Evolutionary conservation across 2,888 invertebrate genomes (phyloP), one percentile per base, ranked within the genome.

Genomic region (Carterocephalus palaemon): DNA sequence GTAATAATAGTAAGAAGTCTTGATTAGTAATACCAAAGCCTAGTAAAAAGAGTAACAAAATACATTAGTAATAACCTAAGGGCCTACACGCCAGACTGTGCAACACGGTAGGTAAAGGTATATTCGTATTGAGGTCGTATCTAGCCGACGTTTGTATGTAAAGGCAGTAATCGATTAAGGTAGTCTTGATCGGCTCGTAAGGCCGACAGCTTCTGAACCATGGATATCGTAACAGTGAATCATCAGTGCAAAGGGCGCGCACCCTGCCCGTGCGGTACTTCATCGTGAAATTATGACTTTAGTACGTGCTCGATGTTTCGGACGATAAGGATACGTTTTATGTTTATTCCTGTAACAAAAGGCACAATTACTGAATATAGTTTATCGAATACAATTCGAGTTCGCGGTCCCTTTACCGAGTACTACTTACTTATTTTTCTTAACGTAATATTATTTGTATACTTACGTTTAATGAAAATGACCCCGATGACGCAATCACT

Each of bases 201-300:
- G 29, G 28, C 28, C 20, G 33, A 40, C 16, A 42, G 32, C 34
- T 50, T 45, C 37, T 54, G 54, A 57, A 61, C 52, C 56, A 60
- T 58, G 60, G 67, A 69, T 70, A 71, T 72, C 70, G 66, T 73
- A 69, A 70, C 70, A 70, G 64, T 81, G 79, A 80, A 79, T 82
- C 79, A 80, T 70, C 62, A 70, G 62, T 65, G 74, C 71, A 70
- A 72, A 75, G 74, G 75, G 78, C 71, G 67, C 67, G 67, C 65
- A 63, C 55, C 52, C 48, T 67, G 72, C 70, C 74, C 74, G 71
- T 77, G 70, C 71, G 74, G 51, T 81, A 72, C 79, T 78, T 75
- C 75, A 77, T 81, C 69, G 64, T 75, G 71, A 62, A 83, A 77
- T 79, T 83, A 83, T 81, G 79, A 75, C 67, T 80, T 79, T 77